These are phyloP conservation scores for Semaprochilodus insignis DNA, from an alignment of 2,797 vertebrate genomes.

Conservation along the genomic window DNA sequence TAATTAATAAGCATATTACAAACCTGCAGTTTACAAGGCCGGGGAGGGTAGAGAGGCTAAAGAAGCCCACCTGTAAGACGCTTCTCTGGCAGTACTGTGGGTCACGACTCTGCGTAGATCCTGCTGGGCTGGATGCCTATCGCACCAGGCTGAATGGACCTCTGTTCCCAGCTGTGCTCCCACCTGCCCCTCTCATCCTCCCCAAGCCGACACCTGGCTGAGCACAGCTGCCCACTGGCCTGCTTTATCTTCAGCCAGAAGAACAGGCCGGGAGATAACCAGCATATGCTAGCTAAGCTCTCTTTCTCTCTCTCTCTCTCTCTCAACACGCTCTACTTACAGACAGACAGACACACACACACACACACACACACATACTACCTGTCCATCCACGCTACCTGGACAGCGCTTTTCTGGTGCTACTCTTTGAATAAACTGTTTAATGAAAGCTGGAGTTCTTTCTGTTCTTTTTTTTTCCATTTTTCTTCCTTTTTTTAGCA, in stretches of 20 bases:
- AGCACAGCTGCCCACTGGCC: slow-evolving; percentile 32
- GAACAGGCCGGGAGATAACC: slow-evolving; percentile 18
- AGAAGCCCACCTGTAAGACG: not conserved
- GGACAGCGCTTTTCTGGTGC: slow-evolving; percentile 4
- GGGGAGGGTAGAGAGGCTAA: not conserved
- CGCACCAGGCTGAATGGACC: slow-evolving; percentile 37
- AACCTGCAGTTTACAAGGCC: not conserved
- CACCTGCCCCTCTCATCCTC: slow-evolving; percentile 22
- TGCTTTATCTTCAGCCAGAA: slow-evolving; percentile 34
- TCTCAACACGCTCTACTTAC: slow-evolving; percentile 53
- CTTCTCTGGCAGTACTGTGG: slow-evolving; percentile 9
- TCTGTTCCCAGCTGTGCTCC: slow-evolving; percentile 43
- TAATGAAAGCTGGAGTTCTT: not conserved
- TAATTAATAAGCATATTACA: not conserved
- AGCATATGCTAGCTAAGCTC: slow-evolving; percentile 42
- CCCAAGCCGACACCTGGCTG: slow-evolving; percentile 48
- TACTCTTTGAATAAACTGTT: slow-evolving; percentile 17
- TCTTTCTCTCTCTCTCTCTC: slow-evolving; percentile 51
- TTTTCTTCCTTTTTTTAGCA: not conserved
- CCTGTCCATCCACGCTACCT: not conserved
- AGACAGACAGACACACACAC: slow-evolving; percentile 7
- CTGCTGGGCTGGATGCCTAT: slow-evolving; percentile 18
- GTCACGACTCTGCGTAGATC: slow-evolving; percentile 17
- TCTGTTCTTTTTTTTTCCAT: not conserved
- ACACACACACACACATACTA: slow-evolving; percentile 22